phyloP scores from a whole-genome alignment of 2,113 vertebrate species.

The Xenopus laevis region DNA sequence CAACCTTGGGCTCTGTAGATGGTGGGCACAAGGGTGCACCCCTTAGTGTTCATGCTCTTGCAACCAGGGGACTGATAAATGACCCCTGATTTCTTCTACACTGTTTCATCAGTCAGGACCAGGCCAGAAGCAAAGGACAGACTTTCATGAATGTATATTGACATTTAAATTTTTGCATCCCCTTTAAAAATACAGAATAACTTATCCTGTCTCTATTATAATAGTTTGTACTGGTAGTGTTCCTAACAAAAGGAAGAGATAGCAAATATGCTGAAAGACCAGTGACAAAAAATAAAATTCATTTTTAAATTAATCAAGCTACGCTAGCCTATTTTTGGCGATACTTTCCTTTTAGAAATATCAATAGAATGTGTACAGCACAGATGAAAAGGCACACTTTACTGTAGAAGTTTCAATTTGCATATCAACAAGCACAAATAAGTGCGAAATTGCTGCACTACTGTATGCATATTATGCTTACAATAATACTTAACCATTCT shows the following conservation, averaged over 20 bases:
- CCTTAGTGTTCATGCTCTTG: no score
- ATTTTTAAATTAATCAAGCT: background rate
- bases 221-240: background rate
- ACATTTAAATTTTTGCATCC: no score
- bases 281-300: no score
- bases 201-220: background rate
- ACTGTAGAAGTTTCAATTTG: background rate
- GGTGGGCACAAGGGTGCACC: no score
- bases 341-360: background rate
- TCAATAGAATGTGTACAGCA: background rate
- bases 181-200: no score
- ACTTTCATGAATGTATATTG: no score
- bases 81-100: no score
- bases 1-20: no score
- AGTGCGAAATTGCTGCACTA: background rate
- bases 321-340: background rate
- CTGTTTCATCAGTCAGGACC: no score
- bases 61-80: no score
- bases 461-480: background rate
- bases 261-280: background rate
- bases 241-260: background rate
- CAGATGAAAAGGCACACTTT: background rate
- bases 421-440: background rate
- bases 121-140: no score
- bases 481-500: background rate